A percentile compares a stretch with the other conserved stretches of the same genome.
These are phyloP conservation scores for Nemurella pictetii DNA, from an alignment of 2,888 invertebrate species.

Conservation along the genomic window DNA sequence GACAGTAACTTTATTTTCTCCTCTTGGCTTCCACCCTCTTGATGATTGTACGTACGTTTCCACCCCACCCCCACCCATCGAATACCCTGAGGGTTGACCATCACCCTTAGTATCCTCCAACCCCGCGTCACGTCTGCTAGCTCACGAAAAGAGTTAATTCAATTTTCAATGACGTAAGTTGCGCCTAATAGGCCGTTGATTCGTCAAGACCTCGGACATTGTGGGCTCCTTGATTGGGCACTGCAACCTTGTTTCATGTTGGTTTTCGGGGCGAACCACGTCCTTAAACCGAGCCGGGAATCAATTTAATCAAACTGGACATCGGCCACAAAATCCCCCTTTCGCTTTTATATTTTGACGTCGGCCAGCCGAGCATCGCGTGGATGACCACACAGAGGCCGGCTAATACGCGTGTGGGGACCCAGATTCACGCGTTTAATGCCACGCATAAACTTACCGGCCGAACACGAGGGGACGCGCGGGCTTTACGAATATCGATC, in stretches of 20 bases:
- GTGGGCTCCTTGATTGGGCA: conserved; percentile 13
- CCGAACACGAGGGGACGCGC: neutral
- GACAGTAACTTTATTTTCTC: neutral
- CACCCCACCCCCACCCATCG: neutral
- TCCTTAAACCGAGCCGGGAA: conserved; percentile 4
- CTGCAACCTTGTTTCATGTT: conserved; percentile 11
- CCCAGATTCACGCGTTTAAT: neutral
- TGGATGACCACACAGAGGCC: neutral
- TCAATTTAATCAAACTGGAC: conserved; percentile 16
- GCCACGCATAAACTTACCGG: neutral
- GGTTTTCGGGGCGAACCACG: conserved; percentile 1
- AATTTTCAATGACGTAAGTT: conserved; percentile 25
- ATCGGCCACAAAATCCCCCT: neutral
- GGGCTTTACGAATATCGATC: neutral
- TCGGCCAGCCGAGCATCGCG: neutral
- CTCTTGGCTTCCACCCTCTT: neutral
- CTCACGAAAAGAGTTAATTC: conserved; percentile 16
- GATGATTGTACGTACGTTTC: neutral
- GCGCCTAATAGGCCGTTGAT: conserved; percentile 17
- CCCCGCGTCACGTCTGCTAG: neutral
- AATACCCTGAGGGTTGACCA: neutral
- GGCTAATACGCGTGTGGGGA: neutral
- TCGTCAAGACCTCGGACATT: neutral
- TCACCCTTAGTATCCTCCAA: neutral
- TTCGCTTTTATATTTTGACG: neutral